phyloP scores from a whole-genome alignment of 2,113 vertebrate species.

The Tupaia tana region DNA sequence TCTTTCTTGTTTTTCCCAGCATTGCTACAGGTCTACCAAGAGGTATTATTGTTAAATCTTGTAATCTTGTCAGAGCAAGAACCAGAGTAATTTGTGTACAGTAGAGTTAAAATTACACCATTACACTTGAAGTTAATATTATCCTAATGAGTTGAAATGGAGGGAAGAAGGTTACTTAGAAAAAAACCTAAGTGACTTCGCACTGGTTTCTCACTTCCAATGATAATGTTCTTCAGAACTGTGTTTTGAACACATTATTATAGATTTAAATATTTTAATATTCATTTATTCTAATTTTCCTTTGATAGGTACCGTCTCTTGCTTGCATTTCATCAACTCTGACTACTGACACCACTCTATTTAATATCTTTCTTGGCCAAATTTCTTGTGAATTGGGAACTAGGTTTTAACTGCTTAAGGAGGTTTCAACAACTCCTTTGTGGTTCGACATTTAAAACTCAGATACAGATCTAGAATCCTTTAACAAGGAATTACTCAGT shows the following conservation, averaged over 20 bases:
- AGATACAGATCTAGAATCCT: slow-evolving; percentile 70
- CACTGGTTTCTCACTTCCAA: slow-evolving; percentile 82
- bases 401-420: slow-evolving; percentile 82
- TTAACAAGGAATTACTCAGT: slow-evolving; percentile 73
- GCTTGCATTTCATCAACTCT: slow-evolving; percentile 81
- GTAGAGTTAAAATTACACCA: slow-evolving; percentile 74
- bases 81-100: slow-evolving; percentile 66
- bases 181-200: slow-evolving; percentile 76
- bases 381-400: slow-evolving; percentile 82
- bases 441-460: slow-evolving; percentile 77
- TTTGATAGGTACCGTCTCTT: slow-evolving; percentile 85
- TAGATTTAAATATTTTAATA: slow-evolving; percentile 90
- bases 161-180: slow-evolving; percentile 73
- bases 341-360: slow-evolving; percentile 82
- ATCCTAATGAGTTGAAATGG: slow-evolving; percentile 72
- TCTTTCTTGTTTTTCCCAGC: slow-evolving; percentile 68
- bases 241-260: slow-evolving; percentile 86
- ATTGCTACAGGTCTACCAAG: slow-evolving; percentile 79
- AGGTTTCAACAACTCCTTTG: slow-evolving; percentile 80
- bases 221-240: slow-evolving; percentile 85
- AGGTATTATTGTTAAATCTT: slow-evolving; percentile 77
- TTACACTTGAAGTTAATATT: slow-evolving; percentile 69
- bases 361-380: slow-evolving; percentile 81
- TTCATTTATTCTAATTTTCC: slow-evolving; percentile 89
- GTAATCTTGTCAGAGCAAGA: slow-evolving; percentile 66